Evolutionary conservation across 2,888 invertebrate genomes (phyloP).

Genomic region (Pogonocherus hispidulus): DNA sequence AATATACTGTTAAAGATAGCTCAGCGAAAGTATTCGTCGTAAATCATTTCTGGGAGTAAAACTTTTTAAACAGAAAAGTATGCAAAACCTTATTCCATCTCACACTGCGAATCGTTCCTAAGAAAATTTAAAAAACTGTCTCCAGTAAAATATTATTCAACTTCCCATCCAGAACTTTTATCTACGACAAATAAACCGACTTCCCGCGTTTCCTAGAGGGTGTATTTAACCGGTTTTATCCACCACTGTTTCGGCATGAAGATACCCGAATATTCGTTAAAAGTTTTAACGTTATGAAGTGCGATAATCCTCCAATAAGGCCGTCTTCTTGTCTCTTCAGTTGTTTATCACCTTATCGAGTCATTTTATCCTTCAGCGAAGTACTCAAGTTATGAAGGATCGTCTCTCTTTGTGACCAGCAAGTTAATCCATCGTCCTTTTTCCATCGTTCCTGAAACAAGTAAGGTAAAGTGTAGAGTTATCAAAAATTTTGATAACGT

Average conservation of each 20-base stretch:
- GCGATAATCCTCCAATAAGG: slow-evolving; percentile 10
- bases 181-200: slow-evolving; percentile 24
- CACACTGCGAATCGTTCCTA: not conserved
- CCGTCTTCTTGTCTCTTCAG: slow-evolving; percentile 38
- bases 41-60: slow-evolving; percentile 2
- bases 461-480: no score
- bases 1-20: not conserved
- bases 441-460: no score
- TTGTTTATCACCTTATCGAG: slow-evolving; percentile 53
- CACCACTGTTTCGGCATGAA: slow-evolving; percentile 16
- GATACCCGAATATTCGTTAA: slow-evolving; percentile 24
- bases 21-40: not conserved
- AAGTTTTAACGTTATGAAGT: slow-evolving; percentile 23
- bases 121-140: slow-evolving; percentile 22
- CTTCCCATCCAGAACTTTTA: slow-evolving; percentile 23
- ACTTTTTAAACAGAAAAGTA: slow-evolving; percentile 12
- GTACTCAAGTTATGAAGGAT: slow-evolving; percentile 45
- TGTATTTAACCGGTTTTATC: slow-evolving; percentile 17
- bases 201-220: slow-evolving; percentile 21
- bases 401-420: slow-evolving; percentile 41
- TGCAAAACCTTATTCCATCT: not conserved
- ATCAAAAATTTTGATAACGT: no score
- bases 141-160: slow-evolving; percentile 24
- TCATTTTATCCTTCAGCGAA: slow-evolving; percentile 50
- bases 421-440: slow-evolving; percentile 16